These are phyloP conservation scores for Siniperca chuatsi DNA, from an alignment of 2,113 vertebrate species.

Conservation along the genomic window DNA sequence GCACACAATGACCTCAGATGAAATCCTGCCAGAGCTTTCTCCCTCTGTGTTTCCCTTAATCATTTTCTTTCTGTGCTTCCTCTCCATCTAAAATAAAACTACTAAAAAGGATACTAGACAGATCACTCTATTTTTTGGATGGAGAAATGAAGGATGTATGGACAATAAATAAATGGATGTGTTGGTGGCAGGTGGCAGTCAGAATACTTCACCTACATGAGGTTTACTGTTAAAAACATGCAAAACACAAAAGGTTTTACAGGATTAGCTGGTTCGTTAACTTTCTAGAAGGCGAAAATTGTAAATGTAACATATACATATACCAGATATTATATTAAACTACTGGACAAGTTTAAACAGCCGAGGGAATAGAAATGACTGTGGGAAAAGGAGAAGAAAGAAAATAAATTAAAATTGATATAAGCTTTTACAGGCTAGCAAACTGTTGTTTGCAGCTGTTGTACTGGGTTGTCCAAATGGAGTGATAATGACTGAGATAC, in stretches of 20 bases:
- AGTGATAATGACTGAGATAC: neutral
- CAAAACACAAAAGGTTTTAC: neutral
- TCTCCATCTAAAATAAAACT: neutral
- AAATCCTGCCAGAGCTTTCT: conserved; percentile 8
- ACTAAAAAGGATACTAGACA: neutral
- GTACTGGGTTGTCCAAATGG: conserved; percentile 18
- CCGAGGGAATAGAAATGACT: conserved; percentile 29
- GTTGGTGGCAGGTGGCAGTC: neutral
- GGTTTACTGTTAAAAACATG: neutral
- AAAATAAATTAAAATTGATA: neutral
- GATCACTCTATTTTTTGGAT: neutral
- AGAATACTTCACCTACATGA: neutral
- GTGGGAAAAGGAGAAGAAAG: conserved; percentile 43
- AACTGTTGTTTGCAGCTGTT: conserved; percentile 56
- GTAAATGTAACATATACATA: neutral
- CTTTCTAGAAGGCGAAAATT: neutral
- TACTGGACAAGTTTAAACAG: neutral
- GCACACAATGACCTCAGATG: conserved; percentile 15
- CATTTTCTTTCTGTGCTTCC: neutral
- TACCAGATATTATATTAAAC: conserved; percentile 12
- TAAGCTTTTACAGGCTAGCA: conserved; percentile 1
- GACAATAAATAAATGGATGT: neutral
- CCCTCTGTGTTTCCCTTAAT: neutral
- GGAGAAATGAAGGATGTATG: neutral
- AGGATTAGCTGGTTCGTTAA: neutral